Conservation (phyloP, 2,113 vertebrate genomes). For the Tenebrosternarchus preto region DNA sequence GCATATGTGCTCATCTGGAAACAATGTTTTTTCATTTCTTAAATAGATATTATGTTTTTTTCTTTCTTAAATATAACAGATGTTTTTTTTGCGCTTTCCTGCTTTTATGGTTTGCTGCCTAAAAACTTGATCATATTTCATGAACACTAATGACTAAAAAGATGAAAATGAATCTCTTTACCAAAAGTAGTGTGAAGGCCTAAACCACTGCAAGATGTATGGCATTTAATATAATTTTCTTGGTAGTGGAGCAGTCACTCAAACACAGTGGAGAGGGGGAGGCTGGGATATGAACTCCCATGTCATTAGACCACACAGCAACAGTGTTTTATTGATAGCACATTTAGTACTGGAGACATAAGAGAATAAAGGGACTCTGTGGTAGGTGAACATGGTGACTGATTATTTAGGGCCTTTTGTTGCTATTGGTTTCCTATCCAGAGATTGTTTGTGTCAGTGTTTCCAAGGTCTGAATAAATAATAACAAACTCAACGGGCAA, state of each 20-base stretch:
- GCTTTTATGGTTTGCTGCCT: not conserved
- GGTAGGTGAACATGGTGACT: not conserved
- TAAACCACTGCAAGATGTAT: slow-evolving; percentile 18
- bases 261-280: not conserved
- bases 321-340: slow-evolving; percentile 3
- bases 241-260: not conserved
- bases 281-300: not conserved
- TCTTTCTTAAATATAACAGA: slow-evolving; percentile 3
- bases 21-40: slow-evolving; percentile 5
- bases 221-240: slow-evolving; percentile 6
- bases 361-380: not conserved
- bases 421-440: not conserved
- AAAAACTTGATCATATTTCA: not conserved
- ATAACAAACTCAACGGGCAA: not conserved
- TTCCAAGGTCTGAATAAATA: not conserved
- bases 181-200: not conserved
- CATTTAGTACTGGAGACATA: slow-evolving; percentile 7
- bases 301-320: not conserved
- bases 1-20: not conserved
- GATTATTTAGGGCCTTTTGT: not conserved
- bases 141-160: not conserved
- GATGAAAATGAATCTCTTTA: slow-evolving; percentile 5
- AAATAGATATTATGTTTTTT: no score
- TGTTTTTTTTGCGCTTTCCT: not conserved
- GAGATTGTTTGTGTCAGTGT: not conserved